These are phyloP conservation scores for Dugesia japonica DNA, from an alignment of 2,888 invertebrate genomes.

Conservation along the genomic window DNA sequence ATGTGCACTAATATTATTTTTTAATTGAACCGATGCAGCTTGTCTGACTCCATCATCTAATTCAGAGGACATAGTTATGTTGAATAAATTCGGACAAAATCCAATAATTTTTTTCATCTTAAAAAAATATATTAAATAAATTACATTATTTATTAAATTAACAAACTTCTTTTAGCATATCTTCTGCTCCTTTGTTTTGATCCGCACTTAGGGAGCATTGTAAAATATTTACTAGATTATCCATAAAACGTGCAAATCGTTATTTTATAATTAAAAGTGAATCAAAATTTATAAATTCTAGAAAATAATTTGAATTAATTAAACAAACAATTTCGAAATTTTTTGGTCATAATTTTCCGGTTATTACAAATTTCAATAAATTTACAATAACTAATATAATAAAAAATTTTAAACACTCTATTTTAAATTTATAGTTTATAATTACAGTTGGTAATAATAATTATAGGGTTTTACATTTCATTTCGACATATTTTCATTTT, in stretches of 20 bases:
- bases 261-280: background rate
- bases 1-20: conserved; percentile 71
- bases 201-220: background rate
- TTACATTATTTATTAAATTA: too few species aligned
- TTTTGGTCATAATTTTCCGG: too few species aligned
- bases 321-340: background rate
- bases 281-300: background rate
- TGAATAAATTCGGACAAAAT: conserved; percentile 76
- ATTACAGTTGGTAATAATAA: too few species aligned
- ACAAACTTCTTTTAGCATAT: background rate
- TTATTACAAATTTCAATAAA: too few species aligned
- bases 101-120: conserved; percentile 84
- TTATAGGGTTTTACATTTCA: too few species aligned
- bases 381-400: too few species aligned
- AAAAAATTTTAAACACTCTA: too few species aligned
- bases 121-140: conserved; percentile 36
- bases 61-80: conserved; percentile 73
- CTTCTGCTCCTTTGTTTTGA: background rate
- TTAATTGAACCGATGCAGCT: conserved; percentile 82
- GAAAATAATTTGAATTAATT: background rate
- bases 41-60: conserved; percentile 78
- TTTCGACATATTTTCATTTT: too few species aligned
- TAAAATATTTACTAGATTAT: background rate
- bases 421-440: too few species aligned
- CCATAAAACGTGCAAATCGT: background rate